Percentiles rank a stretch among this genome's conserved stretches.
These are phyloP conservation scores for Acheta domesticus DNA, from an alignment of 2,888 invertebrate genomes.

Conservation along the genomic window DNA sequence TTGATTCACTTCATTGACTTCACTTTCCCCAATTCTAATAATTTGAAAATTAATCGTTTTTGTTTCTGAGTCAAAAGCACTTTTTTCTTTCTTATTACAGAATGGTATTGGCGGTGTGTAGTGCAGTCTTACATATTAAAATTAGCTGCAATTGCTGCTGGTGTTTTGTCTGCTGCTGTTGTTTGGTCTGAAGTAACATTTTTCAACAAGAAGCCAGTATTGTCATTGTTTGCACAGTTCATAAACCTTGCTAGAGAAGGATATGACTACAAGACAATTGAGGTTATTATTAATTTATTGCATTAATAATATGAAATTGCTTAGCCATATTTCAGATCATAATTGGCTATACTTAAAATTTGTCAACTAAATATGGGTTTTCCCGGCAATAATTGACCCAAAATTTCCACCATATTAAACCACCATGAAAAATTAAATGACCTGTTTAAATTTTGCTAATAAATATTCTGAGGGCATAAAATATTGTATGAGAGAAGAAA, in stretches of 20 bases:
- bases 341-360: background rate
- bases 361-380: background rate
- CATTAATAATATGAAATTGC: background rate
- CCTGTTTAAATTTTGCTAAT: background rate
- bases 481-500: background rate
- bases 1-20: no score
- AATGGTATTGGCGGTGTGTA: constrained; percentile 96
- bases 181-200: constrained; percentile 99
- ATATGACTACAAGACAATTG: constrained; percentile 92
- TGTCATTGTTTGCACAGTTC: constrained; percentile 95
- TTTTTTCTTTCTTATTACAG: constrained; percentile 52
- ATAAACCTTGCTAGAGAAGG: constrained; percentile 74
- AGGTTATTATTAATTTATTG: constrained; percentile 56
- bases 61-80: no score
- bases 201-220: constrained; percentile 85
- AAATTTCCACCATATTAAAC: background rate
- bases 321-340: background rate
- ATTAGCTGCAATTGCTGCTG: constrained; percentile 66
- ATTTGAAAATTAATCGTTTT: no score
- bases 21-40: no score
- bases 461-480: background rate
- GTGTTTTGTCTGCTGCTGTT: constrained; percentile 79
- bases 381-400: background rate
- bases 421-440: background rate
- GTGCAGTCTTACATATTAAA: constrained; percentile 74